phyloP scores from a whole-genome alignment of 2,113 vertebrate genomes.

The Malurus cyaneus region DNA sequence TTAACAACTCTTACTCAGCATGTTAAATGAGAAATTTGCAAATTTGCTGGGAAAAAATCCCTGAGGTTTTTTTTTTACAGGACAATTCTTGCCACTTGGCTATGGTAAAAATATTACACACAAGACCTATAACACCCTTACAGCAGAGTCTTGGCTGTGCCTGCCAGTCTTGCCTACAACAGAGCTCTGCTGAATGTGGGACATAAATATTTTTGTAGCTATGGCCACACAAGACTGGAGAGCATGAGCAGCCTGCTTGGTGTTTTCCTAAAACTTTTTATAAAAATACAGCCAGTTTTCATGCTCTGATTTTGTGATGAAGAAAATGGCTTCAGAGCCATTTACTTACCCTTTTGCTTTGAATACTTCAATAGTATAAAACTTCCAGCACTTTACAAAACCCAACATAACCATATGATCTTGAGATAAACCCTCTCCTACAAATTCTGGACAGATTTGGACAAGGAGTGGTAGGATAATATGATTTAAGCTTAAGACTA shows the following conservation, averaged over 20 bases:
- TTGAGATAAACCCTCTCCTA: not conserved
- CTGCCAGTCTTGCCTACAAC: not conserved
- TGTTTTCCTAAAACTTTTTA: not conserved
- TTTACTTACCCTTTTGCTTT: not conserved
- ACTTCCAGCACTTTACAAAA: not conserved
- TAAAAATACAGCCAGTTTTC: not conserved
- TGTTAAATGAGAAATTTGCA: not conserved
- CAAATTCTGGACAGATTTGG: not conserved
- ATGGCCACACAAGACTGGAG: not conserved
- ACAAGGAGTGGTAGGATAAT: not conserved
- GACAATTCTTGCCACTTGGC: not conserved
- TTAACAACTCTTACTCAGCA: not conserved
- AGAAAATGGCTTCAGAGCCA: not conserved
- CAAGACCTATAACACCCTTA: not conserved
- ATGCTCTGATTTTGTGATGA: not conserved
- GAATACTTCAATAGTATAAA: not conserved
- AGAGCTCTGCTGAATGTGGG: not conserved
- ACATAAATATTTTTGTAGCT: accelerated
- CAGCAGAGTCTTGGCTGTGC: not conserved
- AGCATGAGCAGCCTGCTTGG: not conserved
- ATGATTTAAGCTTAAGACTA: not conserved
- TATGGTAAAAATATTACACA: not conserved
- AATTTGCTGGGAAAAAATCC: not conserved
- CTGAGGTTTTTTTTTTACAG: not conserved
- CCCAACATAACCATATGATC: not conserved